phyloP scores from a whole-genome alignment of 2,888 invertebrate genomes.

The Drymonia ruficornis region DNA sequence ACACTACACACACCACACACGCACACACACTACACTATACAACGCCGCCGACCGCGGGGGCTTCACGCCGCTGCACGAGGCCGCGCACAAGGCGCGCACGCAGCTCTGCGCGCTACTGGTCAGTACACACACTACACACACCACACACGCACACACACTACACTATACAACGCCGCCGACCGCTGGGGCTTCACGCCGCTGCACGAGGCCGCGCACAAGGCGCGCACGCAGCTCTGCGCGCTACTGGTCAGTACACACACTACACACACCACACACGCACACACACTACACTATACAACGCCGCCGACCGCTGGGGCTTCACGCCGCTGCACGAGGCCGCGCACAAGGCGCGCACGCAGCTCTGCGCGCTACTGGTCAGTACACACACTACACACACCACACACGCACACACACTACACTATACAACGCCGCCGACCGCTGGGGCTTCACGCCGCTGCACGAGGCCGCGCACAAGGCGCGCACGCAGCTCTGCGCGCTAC shows the following conservation, averaged over 20 bases:
- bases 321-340: slow-evolving; percentile 98
- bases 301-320: slow-evolving; percentile 97
- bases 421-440: slow-evolving; percentile 96
- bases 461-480: slow-evolving; percentile 98
- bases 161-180: slow-evolving; percentile 97
- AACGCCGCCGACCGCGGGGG: slow-evolving; percentile 98
- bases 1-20: too few species aligned
- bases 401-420: too few species aligned
- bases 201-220: slow-evolving; percentile 98
- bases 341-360: slow-evolving; percentile 97
- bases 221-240: slow-evolving; percentile 97
- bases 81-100: slow-evolving; percentile 98
- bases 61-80: slow-evolving; percentile 97
- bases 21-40: too few species aligned
- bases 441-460: slow-evolving; percentile 98
- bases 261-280: too few species aligned
- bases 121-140: too few species aligned
- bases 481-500: slow-evolving; percentile 97
- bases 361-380: too few species aligned
- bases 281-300: too few species aligned
- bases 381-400: too few species aligned
- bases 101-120: slow-evolving; percentile 98
- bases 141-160: too few species aligned
- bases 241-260: too few species aligned
- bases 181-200: slow-evolving; percentile 97